phyloP scores from a whole-genome alignment of 2,797 vertebrate species.

The Podarcis siculus region DNA sequence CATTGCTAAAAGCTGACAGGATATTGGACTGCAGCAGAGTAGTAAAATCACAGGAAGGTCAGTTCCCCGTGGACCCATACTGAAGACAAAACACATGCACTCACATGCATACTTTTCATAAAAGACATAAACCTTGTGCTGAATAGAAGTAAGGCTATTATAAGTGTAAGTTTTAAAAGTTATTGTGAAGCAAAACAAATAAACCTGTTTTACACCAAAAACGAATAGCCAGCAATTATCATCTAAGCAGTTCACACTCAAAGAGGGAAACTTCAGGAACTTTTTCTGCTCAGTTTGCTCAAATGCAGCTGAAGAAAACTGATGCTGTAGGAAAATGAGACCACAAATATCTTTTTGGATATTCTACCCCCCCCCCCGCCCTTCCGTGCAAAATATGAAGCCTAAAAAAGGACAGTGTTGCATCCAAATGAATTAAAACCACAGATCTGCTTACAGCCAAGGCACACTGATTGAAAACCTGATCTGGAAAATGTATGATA shows the following conservation, averaged over 20 bases:
- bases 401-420: background rate
- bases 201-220: background rate
- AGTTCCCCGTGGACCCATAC: background rate
- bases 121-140: background rate
- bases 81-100: slow-evolving; percentile 23
- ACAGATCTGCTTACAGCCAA: background rate
- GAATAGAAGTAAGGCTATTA: slow-evolving; percentile 18
- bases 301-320: slow-evolving; percentile 24
- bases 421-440: background rate
- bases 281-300: background rate
- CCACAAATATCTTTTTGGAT: background rate
- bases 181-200: background rate
- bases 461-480: background rate
- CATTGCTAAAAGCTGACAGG: background rate
- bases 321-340: background rate
- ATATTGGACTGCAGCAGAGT: background rate
- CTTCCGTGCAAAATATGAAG: background rate
- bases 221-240: slow-evolving; percentile 7
- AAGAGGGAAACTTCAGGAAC: background rate
- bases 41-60: background rate
- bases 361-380: no score
- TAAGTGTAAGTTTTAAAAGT: background rate
- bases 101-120: background rate
- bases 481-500: background rate
- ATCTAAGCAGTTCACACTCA: background rate